Conservation (phyloP, 1,140 invertebrate species). For the Acyrthosiphon pisum region DNA sequence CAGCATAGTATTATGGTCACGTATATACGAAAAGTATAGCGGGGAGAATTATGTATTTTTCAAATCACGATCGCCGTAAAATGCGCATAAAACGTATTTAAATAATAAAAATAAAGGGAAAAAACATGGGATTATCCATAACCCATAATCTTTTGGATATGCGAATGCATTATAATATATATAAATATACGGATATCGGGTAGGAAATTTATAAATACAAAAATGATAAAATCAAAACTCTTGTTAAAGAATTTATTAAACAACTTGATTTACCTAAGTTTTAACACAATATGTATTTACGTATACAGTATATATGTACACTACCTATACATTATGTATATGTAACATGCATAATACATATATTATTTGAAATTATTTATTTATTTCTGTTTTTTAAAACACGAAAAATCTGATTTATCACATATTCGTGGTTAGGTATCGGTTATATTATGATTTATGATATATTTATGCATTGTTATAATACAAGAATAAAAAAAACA, state of each 20-base stretch:
- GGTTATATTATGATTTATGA: no score
- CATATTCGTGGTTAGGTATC: not conserved
- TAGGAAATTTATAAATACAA: not conserved
- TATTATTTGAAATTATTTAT: no score
- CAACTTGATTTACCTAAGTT: not conserved
- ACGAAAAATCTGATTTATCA: not conserved
- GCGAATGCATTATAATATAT: not conserved
- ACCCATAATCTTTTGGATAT: not conserved
- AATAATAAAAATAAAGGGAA: not conserved
- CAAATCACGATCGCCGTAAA: not conserved
- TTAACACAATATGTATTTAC: not conserved
- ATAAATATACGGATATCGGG: not conserved
- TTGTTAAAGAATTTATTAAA: not conserved
- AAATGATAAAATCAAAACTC: slow-evolving; percentile 10
- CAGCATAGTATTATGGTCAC: not conserved
- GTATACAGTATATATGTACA: no score
- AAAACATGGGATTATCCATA: not conserved
- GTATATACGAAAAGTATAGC: not conserved
- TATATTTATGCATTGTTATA: not conserved
- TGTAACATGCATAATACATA: no score
- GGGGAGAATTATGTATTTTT: not conserved
- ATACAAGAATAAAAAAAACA: no score
- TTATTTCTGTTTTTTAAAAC: not conserved
- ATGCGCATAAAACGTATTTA: not conserved
- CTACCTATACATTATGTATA: no score